Evolutionary conservation across 2,888 invertebrate genomes (phyloP), one percentile per base, ranked within the genome.

Genomic region (Hirtodrosophila trivittata): DNA sequence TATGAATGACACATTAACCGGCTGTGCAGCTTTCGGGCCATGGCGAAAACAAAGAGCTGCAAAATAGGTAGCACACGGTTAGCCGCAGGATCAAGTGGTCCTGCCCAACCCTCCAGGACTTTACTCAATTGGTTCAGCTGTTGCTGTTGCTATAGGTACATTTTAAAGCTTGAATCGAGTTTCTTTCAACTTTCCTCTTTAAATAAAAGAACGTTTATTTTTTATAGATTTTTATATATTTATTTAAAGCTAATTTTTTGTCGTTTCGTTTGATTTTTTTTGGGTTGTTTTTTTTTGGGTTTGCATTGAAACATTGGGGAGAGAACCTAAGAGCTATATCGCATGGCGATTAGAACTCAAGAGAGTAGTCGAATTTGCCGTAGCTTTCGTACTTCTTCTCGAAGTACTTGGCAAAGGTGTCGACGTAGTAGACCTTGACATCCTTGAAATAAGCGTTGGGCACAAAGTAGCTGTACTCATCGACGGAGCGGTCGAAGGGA

Each of bases 401-500:
- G 10, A 67, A 81, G 75, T 88, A 88, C 68, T 88, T 88, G 51
- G 77, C 82, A 10, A 84, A 80, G 38, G 92, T 89, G 43, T 92
- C 92, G 78, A 92, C 92, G 90, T 95, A 94, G 91, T 92, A 94
- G 83, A 95, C 92, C 70, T 91, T 91, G 3, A 93, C 92, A 75
- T 94, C 94, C 73, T 94, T 92, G 88, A 94, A 93, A 89, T 92
- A 93, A 91, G 93, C 93, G 91, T 95, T 95, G 33, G 94, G 93
- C 12, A 93, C 93, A 71, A 92, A 92, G 92, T 94, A 95, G 64
- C 91, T 91, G 43, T 90, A 90, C 39, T 93, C 91, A 38, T 93
- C 91, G 81, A 94, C 92, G 14, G 91, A 91, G 75, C 94, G 93
- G 87, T 96, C 95, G 87, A 96, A 93, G 64, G 96, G 96, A 92